A percentile compares a stretch with the other conserved stretches of the same genome.
phyloP scores from a whole-genome alignment of 2,113 vertebrate genomes.

The Microcebus griseorufus region DNA sequence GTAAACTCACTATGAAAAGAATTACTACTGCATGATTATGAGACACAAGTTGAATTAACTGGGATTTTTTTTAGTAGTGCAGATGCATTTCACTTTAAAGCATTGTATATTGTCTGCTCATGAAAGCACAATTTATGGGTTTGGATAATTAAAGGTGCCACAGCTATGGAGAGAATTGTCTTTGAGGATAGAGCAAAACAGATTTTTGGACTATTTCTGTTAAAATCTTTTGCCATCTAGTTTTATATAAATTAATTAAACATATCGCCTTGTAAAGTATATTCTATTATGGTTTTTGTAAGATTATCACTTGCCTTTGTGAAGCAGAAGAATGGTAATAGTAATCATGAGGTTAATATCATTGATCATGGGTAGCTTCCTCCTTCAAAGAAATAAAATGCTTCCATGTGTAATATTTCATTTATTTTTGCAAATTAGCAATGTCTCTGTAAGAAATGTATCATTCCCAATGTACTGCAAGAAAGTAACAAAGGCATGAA shows the following conservation, averaged over 20 bases:
- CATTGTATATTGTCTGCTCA: neutral
- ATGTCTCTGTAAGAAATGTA: neutral
- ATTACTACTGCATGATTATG: neutral
- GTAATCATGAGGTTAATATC: neutral
- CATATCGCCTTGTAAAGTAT: neutral
- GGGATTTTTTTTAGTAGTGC: neutral
- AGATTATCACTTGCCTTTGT: neutral
- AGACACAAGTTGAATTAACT: constrained; percentile 14
- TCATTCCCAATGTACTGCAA: neutral
- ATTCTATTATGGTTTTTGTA: neutral
- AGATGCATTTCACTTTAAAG: neutral
- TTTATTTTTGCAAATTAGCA: neutral
- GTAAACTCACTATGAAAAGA: neutral
- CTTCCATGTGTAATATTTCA: neutral
- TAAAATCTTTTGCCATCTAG: neutral
- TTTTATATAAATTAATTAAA: neutral
- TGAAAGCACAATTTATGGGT: neutral
- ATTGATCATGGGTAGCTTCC: neutral
- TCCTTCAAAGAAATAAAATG: neutral
- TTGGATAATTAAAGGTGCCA: neutral
- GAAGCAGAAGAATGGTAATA: neutral
- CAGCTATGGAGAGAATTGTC: neutral
- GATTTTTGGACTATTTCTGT: neutral
- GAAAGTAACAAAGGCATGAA: neutral
- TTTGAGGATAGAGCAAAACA: neutral